A percentile compares a stretch with the other conserved stretches of the same genome.
These are phyloP conservation scores for Diloba caeruleocephala DNA, from an alignment of 2,888 invertebrate species.

Conservation along the genomic window DNA sequence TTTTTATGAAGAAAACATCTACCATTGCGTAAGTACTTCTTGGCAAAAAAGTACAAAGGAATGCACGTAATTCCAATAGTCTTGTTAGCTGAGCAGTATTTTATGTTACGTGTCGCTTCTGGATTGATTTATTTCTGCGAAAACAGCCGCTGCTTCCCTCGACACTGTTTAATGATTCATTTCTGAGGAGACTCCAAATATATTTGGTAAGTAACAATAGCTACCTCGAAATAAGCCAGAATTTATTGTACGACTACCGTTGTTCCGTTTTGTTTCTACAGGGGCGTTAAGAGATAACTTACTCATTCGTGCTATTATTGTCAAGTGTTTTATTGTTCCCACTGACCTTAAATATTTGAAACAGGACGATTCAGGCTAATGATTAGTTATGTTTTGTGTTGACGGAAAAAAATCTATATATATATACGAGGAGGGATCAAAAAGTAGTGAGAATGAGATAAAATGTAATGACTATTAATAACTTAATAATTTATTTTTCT, in stretches of 20 bases:
- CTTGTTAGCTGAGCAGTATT: constrained; percentile 39
- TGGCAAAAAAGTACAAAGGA: constrained; percentile 3
- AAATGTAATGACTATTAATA: too few relatives aligned
- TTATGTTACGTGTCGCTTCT: constrained; percentile 46
- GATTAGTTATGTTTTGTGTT: neutral
- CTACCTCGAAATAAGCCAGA: constrained; percentile 52
- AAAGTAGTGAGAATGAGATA: too few relatives aligned
- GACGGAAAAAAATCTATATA: neutral
- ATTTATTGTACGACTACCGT: constrained; percentile 50
- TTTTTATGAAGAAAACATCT: constrained; percentile 12
- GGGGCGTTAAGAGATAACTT: constrained; percentile 26
- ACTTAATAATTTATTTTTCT: too few relatives aligned
- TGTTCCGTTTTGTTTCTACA: constrained; percentile 38
- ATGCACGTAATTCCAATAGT: constrained; percentile 24
- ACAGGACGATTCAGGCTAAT: constrained; percentile 13
- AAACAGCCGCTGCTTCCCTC: constrained; percentile 33
- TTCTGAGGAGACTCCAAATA: constrained; percentile 63
- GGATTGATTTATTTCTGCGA: constrained; percentile 48
- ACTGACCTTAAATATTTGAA: constrained; percentile 14
- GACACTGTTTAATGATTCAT: constrained; percentile 69
- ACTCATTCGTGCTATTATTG: constrained; percentile 35
- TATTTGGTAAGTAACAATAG: constrained; percentile 63
- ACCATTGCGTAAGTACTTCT: neutral
- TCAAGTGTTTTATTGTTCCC: constrained; percentile 35
- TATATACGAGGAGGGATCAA: too few relatives aligned